Base-by-base conservation (phyloP, 2,888 invertebrate genomes). In the Drosophila koepferae region DNA sequence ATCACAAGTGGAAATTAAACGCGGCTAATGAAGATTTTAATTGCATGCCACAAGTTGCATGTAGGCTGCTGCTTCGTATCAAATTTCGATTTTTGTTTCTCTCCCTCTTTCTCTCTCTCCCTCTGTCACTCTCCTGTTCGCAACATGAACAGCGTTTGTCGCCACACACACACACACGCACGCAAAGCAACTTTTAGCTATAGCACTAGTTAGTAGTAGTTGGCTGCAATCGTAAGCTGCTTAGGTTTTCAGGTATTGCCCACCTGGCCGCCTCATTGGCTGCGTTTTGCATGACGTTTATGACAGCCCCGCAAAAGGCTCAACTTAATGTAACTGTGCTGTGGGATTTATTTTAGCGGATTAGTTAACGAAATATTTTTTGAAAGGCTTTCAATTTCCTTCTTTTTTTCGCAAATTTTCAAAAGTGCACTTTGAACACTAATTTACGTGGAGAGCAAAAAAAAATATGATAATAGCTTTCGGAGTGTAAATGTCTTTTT, bases 1-100 rank as follows among this genome's bases (percentile, higher is more conserved):
- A 86, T 86, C 86, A 90, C 87, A 87, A 90, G 90, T 90, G 88
- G 88, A 88, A 90, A 90, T 90, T 88, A 88, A 88, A 88, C 90
- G 87, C 90, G 90, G 90, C 88, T 88, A 88, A 88, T 88, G 87
- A 88, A 88, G 87, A 88, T 88, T 88, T 88, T 88, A 88, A 88
- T 86, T 90, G 86, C 86, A 87, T 86, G 86, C 89, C 79, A 75
- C 81, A 63, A 67, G 58, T 72, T 73, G 77, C 90, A 85, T 89
- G 85, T 89, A 83, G 85, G 85, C 59, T 44, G 85, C 59, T 44
- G 69, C 43, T 7, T 2, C 59, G 6, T 20, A 55, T 44, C n/a
- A 49, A 49, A 49, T 49, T 51, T 34, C 12, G n/a, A 34, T 34
- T 18, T 5, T 16, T 28, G 10, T 46, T 20, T 12, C 12, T 6